phyloP scores from a whole-genome alignment of 2,888 invertebrate species.

The Scelioninae gen. 1 region DNA sequence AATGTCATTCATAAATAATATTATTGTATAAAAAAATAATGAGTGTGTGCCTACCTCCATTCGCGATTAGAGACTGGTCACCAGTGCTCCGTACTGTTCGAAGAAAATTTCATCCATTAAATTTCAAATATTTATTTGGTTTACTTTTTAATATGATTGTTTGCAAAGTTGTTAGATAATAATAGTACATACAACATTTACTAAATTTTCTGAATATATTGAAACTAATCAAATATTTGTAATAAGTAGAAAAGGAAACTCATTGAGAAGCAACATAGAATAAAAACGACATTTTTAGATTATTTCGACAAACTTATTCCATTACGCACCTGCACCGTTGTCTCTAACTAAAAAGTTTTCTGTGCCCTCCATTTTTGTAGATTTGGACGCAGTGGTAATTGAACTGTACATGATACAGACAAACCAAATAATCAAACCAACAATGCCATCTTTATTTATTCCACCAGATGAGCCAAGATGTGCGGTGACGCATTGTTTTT shows the following conservation, averaged over 20 bases:
- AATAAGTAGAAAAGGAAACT: no score
- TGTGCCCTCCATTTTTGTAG: conserved; percentile 95
- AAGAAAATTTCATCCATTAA: conserved; percentile 74
- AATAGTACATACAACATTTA: no score
- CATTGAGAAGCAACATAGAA: neutral
- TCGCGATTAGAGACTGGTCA: conserved; percentile 86
- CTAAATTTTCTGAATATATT: no score
- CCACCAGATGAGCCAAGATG: conserved; percentile 86
- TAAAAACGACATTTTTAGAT: neutral
- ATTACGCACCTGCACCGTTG: conserved; percentile 87
- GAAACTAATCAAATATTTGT: no score
- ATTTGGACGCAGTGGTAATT: conserved; percentile 96
- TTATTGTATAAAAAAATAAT: conserved; percentile 23
- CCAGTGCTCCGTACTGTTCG: conserved; percentile 85
- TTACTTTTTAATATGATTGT: no score
- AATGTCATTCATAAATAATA: neutral
- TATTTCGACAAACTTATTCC: no score
- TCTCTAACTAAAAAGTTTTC: conserved; percentile 91
- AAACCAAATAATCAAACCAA: conserved; percentile 97
- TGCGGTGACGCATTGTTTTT: conserved; percentile 90
- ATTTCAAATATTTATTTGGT: no score
- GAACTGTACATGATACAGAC: conserved; percentile 98
- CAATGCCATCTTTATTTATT: conserved; percentile 95
- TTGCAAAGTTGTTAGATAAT: no score
- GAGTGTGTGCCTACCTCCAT: conserved; percentile 86